Conservation (phyloP, 2,888 invertebrate genomes). For the Xanthia togata region DNA sequence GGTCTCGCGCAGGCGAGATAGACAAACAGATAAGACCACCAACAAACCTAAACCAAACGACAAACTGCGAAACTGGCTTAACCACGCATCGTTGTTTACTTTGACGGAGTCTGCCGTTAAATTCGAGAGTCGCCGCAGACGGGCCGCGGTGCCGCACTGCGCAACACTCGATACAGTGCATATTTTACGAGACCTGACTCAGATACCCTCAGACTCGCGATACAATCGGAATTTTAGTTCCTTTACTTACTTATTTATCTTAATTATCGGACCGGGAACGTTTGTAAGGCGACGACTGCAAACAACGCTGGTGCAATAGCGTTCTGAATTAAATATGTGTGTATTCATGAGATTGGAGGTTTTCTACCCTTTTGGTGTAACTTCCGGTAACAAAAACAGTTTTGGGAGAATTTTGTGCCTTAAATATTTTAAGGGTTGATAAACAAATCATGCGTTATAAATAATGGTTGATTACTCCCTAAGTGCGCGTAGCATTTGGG, state of each 20-base stretch:
- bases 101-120: conserved; percentile 79
- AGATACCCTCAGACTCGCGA: conserved; percentile 70
- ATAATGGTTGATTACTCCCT: conserved; percentile 39
- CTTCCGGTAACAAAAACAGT: conserved; percentile 20
- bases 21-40: conserved; percentile 66
- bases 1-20: conserved; percentile 52
- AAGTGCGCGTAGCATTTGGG: conserved; percentile 28
- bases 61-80: conserved; percentile 76
- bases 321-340: conserved; percentile 58
- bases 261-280: conserved; percentile 65
- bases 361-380: conserved; percentile 32
- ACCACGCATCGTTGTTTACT: conserved; percentile 82
- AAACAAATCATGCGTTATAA: conserved; percentile 34
- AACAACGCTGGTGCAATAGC: conserved; percentile 54
- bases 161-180: conserved; percentile 86
- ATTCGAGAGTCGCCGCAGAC: conserved; percentile 77
- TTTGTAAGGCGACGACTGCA: conserved; percentile 66
- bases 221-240: conserved; percentile 67
- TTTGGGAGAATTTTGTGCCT: not conserved
- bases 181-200: conserved; percentile 85
- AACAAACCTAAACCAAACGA: conserved; percentile 72
- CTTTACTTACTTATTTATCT: conserved; percentile 65
- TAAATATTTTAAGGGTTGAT: conserved; percentile 6
- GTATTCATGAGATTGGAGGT: conserved; percentile 55
- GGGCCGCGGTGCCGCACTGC: conserved; percentile 81